phyloP scores from a whole-genome alignment of 2,888 invertebrate species.

The Polydrusus cervinus region DNA sequence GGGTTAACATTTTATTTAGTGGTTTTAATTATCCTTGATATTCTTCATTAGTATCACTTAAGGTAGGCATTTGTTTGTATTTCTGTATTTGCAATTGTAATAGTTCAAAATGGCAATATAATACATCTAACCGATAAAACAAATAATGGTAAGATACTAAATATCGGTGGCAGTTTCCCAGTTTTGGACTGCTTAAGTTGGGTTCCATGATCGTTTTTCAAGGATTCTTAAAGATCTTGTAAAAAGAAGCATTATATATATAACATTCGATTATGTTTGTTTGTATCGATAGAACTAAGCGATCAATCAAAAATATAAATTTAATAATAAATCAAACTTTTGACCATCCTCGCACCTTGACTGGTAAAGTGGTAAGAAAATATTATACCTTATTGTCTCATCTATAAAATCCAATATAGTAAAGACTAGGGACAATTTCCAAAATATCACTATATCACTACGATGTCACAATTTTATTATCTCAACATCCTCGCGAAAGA shows the following conservation, averaged over 20 bases:
- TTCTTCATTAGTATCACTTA: not conserved
- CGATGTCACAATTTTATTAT: slow-evolving; percentile 16
- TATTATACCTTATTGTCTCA: slow-evolving; percentile 44
- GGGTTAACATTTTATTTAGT: not conserved
- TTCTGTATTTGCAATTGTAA: not conserved
- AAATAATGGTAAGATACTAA: not conserved
- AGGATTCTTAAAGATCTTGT: not conserved
- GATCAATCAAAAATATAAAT: too few relatives aligned
- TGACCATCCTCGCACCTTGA: too few relatives aligned
- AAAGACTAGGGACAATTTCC: not conserved
- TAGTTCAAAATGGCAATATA: not conserved
- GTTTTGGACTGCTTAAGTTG: not conserved
- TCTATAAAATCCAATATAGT: slow-evolving; percentile 42
- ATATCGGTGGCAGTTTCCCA: not conserved
- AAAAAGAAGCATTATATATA: too few relatives aligned
- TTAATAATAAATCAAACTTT: too few relatives aligned
- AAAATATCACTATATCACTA: slow-evolving; percentile 9
- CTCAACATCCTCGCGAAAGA: slow-evolving; percentile 21
- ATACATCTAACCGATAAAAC: not conserved
- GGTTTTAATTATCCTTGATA: not conserved
- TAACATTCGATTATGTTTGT: too few relatives aligned
- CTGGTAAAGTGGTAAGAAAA: not conserved
- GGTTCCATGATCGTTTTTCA: too few relatives aligned
- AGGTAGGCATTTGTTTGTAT: not conserved
- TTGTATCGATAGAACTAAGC: not conserved